phyloP scores from a whole-genome alignment of 2,113 vertebrate species.

The Caranx melampygus region DNA sequence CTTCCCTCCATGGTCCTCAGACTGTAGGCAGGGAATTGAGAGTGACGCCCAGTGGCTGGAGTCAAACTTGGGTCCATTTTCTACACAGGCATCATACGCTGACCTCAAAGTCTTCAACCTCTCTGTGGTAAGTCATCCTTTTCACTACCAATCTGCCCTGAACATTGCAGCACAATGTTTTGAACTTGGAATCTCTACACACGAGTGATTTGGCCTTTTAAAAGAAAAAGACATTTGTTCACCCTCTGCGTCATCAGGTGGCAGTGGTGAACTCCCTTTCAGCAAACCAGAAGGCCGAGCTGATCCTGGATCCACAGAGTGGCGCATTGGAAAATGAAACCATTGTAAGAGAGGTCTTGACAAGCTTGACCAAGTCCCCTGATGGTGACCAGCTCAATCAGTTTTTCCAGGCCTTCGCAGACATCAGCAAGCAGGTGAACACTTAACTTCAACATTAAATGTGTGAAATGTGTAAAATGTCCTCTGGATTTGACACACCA shows the following conservation, averaged over 20 bases:
- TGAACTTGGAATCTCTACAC: too few relatives aligned
- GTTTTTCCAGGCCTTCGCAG: slow-evolving; percentile 32
- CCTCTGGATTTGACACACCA: too few relatives aligned
- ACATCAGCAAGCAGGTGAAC: slow-evolving; percentile 24
- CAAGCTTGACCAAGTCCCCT: slow-evolving; percentile 8
- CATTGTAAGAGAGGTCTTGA: slow-evolving; percentile 17
- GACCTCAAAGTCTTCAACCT: not conserved
- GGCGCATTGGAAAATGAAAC: slow-evolving; percentile 12
- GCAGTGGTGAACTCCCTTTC: slow-evolving; percentile 8
- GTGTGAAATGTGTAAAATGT: too few relatives aligned
- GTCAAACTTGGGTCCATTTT: not conserved
- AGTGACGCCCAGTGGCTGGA: too few relatives aligned
- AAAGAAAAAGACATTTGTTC: not conserved
- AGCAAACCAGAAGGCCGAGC: slow-evolving; percentile 51
- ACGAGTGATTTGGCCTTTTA: not conserved
- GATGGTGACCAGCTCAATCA: slow-evolving; percentile 16
- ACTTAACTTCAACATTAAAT: too few relatives aligned
- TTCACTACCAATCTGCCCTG: not conserved
- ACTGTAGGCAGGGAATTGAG: slow-evolving; percentile 12
- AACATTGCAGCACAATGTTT: not conserved
- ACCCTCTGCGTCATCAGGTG: not conserved
- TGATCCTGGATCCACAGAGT: slow-evolving; percentile 46
- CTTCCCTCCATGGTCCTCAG: not conserved
- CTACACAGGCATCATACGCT: not conserved
- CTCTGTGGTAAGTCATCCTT: not conserved